Base-by-base conservation (phyloP, 1,140 invertebrate genomes). In the Lasioglossum baleicum region DNA sequence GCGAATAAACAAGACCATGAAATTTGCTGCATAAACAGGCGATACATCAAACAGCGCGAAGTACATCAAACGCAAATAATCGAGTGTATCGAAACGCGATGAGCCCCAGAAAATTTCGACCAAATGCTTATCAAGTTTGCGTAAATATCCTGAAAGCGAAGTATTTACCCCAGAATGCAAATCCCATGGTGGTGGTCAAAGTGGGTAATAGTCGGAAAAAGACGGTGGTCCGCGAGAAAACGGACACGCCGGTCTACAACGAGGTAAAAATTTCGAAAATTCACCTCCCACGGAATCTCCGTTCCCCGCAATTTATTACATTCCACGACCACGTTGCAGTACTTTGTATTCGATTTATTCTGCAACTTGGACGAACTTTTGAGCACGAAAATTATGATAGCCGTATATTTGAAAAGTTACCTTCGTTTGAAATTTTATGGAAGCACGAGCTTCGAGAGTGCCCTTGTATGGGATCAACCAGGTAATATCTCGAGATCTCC, bases 401-500 rank as follows among this genome's bases (percentile, higher is more conserved):
- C 91, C 11, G 90, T 92, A 3, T 93, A 92, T 58, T 69, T 92
- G 31, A 85, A 87, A 22, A 87, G 83, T 56, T 87, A 81, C 65
- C 69, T 93, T 53, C 90, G 87, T 71, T 83, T 87, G 20, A 92
- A 92, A 75, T 92, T 92, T 73, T 82, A 93, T 64, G 92, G 91
- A 11, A 88, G 88, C 60, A 88, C 87, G 7, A 87, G 92, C 78
- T 94, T 96, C 53, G 96, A 97, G n/a, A 91, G 91, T 96, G 95
- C 94, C 10, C 95, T 95, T 13, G 94, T 97, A 7, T 96, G 96
- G 95, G 91, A 94, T 60, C 95, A 96, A 89, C 94, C 94, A 92
- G 94, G 96, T n/a, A 97, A 80, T 53, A 17, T 35, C 31, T 35
- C 31, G 31, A 2, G 31, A 17, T n/a, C n/a, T n/a, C n/a, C n/a